A percentile compares a stretch with the other conserved stretches of the same genome.
Evolutionary conservation across 2,797 vertebrate genomes (phyloP).

Genomic region (Pseudotriccus pelzelni): DNA sequence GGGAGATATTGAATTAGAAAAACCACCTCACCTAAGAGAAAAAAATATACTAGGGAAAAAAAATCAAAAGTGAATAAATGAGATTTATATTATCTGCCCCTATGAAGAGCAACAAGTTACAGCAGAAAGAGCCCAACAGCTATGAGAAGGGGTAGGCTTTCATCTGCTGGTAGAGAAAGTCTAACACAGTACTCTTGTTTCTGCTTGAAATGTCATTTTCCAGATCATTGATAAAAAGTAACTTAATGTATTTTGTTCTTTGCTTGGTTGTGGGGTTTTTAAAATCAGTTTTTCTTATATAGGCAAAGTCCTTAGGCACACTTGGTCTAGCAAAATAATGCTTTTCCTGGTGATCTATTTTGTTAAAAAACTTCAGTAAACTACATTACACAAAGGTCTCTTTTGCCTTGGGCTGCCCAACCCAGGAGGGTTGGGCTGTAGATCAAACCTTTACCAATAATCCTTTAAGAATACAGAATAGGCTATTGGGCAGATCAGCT

Average conservation of each 20-base stretch:
- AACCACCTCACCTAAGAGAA: not conserved
- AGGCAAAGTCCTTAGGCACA: not conserved
- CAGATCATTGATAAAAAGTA: not conserved
- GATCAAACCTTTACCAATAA: conserved; percentile 28
- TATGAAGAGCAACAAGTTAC: not conserved
- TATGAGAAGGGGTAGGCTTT: not conserved
- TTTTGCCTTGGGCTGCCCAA: conserved; percentile 17
- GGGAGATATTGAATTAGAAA: not conserved
- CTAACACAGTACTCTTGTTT: not conserved
- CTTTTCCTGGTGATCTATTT: not conserved
- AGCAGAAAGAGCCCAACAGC: not conserved
- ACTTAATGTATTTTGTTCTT: not conserved
- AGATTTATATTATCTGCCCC: not conserved
- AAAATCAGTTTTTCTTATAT: not conserved
- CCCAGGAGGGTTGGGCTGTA: not conserved
- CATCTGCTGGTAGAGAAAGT: not conserved
- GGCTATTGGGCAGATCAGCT: not conserved
- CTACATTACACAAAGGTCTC: not conserved
- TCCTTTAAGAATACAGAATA: not conserved
- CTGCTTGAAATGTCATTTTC: not conserved
- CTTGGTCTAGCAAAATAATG: not conserved
- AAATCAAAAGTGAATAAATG: not conserved
- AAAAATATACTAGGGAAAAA: not conserved
- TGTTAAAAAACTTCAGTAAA: not conserved
- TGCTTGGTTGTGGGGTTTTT: not conserved